Conservation (phyloP, 2,113 vertebrate genomes). For the Microcebus murinus region DNA sequence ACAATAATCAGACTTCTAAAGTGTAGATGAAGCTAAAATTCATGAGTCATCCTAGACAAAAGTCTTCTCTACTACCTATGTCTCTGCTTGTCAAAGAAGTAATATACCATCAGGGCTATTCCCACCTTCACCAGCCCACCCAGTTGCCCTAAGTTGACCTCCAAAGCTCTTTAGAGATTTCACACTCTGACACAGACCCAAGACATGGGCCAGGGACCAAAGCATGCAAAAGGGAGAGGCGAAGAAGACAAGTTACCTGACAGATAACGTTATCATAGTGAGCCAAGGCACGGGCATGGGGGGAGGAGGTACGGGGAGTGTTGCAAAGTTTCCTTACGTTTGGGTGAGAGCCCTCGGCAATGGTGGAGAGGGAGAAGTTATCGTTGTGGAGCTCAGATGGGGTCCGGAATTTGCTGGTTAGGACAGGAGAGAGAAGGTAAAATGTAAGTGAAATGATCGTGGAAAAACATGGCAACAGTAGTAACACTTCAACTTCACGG, state of each 20-base stretch:
- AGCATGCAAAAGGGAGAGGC: conserved; percentile 83
- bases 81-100: background rate
- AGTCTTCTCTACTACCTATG: background rate
- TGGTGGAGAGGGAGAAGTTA: conserved; percentile 99
- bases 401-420: conserved; percentile 93
- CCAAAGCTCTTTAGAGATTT: background rate
- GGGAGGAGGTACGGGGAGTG: conserved; percentile 87
- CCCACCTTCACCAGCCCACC: background rate
- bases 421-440: conserved; percentile 46
- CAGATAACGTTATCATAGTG: conserved; percentile 93
- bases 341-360: conserved; percentile 99
- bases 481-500: background rate
- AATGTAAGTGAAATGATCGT: background rate
- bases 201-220: accelerated
- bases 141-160: background rate
- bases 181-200: background rate
- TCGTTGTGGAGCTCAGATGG: conserved; percentile 98
- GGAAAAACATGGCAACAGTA: background rate
- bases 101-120: accelerated
- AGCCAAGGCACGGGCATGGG: conserved; percentile 90
- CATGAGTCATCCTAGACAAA: background rate
- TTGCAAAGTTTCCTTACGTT: conserved; percentile 96
- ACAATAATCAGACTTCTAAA: background rate
- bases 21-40: background rate
- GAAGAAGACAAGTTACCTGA: conserved; percentile 87